A percentile compares a stretch with the other conserved stretches of the same genome.
Conservation (phyloP, 2,113 vertebrate genomes). For the Mesocricetus auratus region DNA sequence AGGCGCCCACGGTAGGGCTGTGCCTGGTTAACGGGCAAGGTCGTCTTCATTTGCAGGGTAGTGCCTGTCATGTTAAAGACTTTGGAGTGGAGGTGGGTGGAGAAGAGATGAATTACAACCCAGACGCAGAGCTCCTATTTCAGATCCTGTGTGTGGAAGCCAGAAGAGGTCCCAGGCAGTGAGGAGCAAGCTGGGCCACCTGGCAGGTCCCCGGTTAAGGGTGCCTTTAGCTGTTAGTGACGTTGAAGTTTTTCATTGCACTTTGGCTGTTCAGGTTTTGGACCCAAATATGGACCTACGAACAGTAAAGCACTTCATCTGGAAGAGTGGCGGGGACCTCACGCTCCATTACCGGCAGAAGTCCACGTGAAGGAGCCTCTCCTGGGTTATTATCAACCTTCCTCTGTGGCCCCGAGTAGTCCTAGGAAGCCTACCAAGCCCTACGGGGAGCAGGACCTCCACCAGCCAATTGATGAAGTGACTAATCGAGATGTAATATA, state of each 20-base stretch:
- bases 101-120: neutral
- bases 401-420: constrained; percentile 86
- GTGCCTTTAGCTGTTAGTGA: neutral
- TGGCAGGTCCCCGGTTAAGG: neutral
- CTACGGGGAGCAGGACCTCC: constrained; percentile 85
- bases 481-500: constrained; percentile 89
- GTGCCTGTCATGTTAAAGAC: neutral
- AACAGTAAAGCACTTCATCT: constrained; percentile 97
- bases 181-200: neutral
- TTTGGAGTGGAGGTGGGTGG: neutral
- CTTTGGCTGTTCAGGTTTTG: constrained; percentile 89
- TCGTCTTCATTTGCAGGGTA: neutral
- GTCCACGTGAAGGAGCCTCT: constrained; percentile 87
- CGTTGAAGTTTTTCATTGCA: neutral
- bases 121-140: no score
- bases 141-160: no score
- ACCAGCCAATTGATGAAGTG: constrained; percentile 82
- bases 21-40: neutral
- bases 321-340: constrained; percentile 99
- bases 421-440: constrained; percentile 86
- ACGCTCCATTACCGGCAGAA: constrained; percentile 98
- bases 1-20: neutral
- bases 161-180: no score
- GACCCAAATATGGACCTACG: constrained; percentile 99
- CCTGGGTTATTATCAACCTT: constrained; percentile 76